phyloP scores from a whole-genome alignment of 2,888 invertebrate genomes.

The Acronicta psi region DNA sequence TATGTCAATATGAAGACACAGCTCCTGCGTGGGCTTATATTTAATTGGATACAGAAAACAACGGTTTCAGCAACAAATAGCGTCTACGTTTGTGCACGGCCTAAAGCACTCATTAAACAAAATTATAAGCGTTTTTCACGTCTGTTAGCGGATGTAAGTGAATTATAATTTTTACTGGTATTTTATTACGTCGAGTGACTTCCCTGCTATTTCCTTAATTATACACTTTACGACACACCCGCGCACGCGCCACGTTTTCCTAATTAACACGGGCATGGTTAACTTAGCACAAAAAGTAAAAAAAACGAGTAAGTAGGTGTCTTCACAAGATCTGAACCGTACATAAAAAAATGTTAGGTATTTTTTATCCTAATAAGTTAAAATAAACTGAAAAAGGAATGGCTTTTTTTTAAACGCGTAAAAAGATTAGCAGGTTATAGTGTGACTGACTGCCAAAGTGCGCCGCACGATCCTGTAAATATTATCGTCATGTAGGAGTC shows the following conservation, averaged over 20 bases:
- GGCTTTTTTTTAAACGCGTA: too few relatives aligned
- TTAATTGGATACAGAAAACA: background rate
- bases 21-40: background rate
- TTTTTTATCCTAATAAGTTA: too few relatives aligned
- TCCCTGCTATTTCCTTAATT: slow-evolving; percentile 46
- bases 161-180: slow-evolving; percentile 32
- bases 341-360: too few relatives aligned
- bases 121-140: slow-evolving; percentile 31
- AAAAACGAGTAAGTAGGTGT: too few relatives aligned
- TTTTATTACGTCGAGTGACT: slow-evolving; percentile 38
- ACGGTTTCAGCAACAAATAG: background rate
- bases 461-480: background rate
- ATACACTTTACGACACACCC: slow-evolving; percentile 18
- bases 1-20: too few relatives aligned
- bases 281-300: too few relatives aligned
- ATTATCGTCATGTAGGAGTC: too few relatives aligned
- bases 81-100: background rate
- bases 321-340: too few relatives aligned
- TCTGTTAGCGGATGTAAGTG: slow-evolving; percentile 38
- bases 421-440: too few relatives aligned
- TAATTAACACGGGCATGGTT: slow-evolving; percentile 10
- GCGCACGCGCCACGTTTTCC: slow-evolving; percentile 24
- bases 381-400: too few relatives aligned
- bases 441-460: too few relatives aligned
- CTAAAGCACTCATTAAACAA: slow-evolving; percentile 13